Evolutionary conservation across 2,888 invertebrate species (phyloP).

Genomic region (Yponomeuta plumbellus): DNA sequence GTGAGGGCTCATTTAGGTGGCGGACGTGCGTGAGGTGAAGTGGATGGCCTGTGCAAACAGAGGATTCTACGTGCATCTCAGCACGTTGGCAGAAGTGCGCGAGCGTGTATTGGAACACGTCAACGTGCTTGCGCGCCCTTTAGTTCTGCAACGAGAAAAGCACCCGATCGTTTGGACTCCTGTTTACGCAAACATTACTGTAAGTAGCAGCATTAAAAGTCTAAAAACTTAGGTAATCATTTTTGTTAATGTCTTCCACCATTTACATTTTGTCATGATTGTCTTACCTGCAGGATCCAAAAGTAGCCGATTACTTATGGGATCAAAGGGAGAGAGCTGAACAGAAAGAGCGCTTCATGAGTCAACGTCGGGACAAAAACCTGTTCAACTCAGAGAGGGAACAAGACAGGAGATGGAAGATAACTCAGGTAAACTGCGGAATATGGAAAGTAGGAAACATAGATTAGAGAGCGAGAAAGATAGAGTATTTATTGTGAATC

Average conservation of each 20-base stretch:
- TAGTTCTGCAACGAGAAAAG: constrained; percentile 89
- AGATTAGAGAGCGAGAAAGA: too few species aligned
- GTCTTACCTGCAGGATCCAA: constrained; percentile 80
- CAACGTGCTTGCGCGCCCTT: constrained; percentile 96
- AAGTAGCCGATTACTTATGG: constrained; percentile 94
- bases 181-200: constrained; percentile 94
- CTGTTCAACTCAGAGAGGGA: constrained; percentile 80
- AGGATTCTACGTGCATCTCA: constrained; percentile 97
- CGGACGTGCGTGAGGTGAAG: constrained; percentile 94
- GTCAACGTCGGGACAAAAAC: constrained; percentile 77
- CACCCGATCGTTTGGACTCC: constrained; percentile 98
- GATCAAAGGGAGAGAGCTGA: constrained; percentile 87
- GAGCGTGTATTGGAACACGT: constrained; percentile 98
- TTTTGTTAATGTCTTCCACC: not conserved
- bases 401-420: constrained; percentile 77
- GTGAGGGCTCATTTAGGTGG: constrained; percentile 66
- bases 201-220: constrained; percentile 48
- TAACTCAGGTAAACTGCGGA: constrained; percentile 49
- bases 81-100: constrained; percentile 97
- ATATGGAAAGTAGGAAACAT: not conserved
- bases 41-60: constrained; percentile 99
- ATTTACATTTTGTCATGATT: not conserved
- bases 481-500: too few species aligned
- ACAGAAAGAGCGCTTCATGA: constrained; percentile 85
- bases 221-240: not conserved